A percentile compares a stretch with the other conserved stretches of the same genome.
phyloP scores from a whole-genome alignment of 2,113 vertebrate genomes.

The Microcebus ravelobensis region DNA sequence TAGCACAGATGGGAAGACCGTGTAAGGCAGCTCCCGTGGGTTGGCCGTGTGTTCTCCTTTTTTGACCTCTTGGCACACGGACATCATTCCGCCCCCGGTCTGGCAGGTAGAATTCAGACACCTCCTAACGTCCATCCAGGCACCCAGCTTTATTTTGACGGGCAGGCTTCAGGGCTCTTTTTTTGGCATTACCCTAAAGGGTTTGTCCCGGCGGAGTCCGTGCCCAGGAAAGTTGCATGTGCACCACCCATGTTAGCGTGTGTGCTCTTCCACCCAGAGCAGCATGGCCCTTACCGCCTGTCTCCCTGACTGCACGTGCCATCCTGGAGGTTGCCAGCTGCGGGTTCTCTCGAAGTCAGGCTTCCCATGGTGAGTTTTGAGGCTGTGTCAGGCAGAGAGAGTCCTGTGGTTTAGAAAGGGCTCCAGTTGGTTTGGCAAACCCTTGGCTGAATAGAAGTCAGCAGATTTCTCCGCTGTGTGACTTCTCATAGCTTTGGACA shows the following conservation, averaged over 20 bases:
- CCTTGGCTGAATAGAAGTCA: not conserved
- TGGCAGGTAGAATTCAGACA: not conserved
- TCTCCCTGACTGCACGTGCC: accelerated
- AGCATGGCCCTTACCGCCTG: accelerated
- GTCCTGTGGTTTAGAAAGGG: not conserved
- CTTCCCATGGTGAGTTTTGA: not conserved
- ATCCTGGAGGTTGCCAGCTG: accelerated
- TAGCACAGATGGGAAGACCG: accelerated
- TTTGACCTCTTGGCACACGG: not conserved
- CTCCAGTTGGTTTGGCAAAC: not conserved
- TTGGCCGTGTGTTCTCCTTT: accelerated
- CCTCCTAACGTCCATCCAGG: not conserved
- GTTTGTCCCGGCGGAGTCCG: not conserved
- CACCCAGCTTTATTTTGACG: not conserved
- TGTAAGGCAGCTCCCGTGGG: accelerated
- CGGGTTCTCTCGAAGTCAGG: not conserved
- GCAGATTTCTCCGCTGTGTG: not conserved
- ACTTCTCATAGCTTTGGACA: not conserved
- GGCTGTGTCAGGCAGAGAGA: not conserved
- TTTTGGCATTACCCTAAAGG: not conserved
- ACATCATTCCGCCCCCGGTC: not conserved
- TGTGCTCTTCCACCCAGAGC: not conserved
- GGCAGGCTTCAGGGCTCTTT: not conserved
- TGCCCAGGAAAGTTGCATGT: not conserved
- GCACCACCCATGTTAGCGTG: too few species aligned